Base-by-base conservation (phyloP, 2,797 vertebrate genomes). In the Acipenser ruthenus region DNA sequence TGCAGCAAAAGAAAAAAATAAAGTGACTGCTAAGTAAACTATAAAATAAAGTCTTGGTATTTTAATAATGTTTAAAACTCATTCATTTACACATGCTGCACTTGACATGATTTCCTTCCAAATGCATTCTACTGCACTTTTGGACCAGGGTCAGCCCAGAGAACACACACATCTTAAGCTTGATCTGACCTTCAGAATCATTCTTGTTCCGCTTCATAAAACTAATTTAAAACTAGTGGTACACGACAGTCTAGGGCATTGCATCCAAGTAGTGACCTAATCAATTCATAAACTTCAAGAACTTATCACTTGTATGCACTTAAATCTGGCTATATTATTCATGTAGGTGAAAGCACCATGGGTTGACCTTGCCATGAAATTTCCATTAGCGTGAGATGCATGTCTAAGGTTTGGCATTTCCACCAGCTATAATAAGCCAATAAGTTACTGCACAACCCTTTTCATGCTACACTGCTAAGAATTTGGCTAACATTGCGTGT, bases 181-280 rank as follows among this genome's bases (percentile, higher is more conserved):
- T 65, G 56, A 58, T 51, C 69, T 67, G 72, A 69, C 67, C 70
- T 71, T 67, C 53, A 60, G 53, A 62, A 67, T 65, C 65, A 60
- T 49, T 37, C 63, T 13, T 53, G 70, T 71, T 67, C 63, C 60
- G 69, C 67, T 69, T 69, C 69, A 67, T 65, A 63, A 71, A 70
- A 61, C 65, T 63, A 62, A 67, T 68, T 71, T 69, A 58, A 60
- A 18, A 65, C 60, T 56, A 69, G 66, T 49, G 53, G 53, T 64
- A 59, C 63, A 63, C 59, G 53, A 62, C 64, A 10, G 62, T 71
- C 59, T 37, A 47, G 59, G 52, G 58, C 58, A 48, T 15, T 66
- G 62, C 69, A 70, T 65, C 65, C 52, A 64, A 13, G 64, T 37
- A 37, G 37, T 62, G 65, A 70, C 67, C 69, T 63, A 67, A 65